Evolutionary conservation across 2,797 vertebrate genomes (phyloP).

Genomic region (Sebastolobus altivelis): DNA sequence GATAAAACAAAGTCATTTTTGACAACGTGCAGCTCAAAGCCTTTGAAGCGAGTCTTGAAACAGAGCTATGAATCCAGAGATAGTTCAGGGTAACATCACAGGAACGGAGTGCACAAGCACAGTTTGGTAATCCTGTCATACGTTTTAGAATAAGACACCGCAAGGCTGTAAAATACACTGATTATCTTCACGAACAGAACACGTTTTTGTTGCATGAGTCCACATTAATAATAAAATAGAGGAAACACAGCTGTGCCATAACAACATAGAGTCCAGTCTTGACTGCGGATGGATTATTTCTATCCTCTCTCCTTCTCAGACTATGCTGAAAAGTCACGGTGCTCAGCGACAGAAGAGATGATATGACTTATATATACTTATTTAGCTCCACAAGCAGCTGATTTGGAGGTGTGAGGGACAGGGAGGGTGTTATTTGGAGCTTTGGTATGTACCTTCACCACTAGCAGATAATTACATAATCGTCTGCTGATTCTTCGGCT

Average conservation of each 20-base stretch:
- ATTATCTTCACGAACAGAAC: background rate
- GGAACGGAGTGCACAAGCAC: constrained; percentile 9
- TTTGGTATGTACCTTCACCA: constrained; percentile 15
- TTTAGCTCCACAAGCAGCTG: constrained; percentile 42
- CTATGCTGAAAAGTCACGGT: constrained; percentile 9
- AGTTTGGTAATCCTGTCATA: constrained; percentile 7
- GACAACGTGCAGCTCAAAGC: constrained; percentile 48
- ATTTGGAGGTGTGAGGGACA: constrained; percentile 56
- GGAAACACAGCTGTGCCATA: background rate
- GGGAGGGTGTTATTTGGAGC: constrained; percentile 43
- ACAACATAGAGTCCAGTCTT: constrained; percentile 13
- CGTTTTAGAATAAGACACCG: background rate
- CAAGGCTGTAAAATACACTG: constrained; percentile 3
- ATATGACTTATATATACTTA: constrained; percentile 42
- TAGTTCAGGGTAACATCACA: constrained; percentile 38
- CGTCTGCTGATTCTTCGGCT: constrained; percentile 9
- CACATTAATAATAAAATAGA: constrained; percentile 21
- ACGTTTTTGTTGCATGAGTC: background rate
- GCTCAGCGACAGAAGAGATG: constrained; percentile 20
- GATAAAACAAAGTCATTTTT: constrained; percentile 35
- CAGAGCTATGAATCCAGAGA: constrained; percentile 36
- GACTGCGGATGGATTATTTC: constrained; percentile 11
- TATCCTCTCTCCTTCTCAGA: constrained; percentile 5
- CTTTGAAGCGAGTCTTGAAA: constrained; percentile 62
- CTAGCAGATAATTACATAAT: constrained; percentile 50